These are phyloP conservation scores for Cottoperca gobio DNA, from an alignment of 2,797 vertebrate species.

Conservation along the genomic window DNA sequence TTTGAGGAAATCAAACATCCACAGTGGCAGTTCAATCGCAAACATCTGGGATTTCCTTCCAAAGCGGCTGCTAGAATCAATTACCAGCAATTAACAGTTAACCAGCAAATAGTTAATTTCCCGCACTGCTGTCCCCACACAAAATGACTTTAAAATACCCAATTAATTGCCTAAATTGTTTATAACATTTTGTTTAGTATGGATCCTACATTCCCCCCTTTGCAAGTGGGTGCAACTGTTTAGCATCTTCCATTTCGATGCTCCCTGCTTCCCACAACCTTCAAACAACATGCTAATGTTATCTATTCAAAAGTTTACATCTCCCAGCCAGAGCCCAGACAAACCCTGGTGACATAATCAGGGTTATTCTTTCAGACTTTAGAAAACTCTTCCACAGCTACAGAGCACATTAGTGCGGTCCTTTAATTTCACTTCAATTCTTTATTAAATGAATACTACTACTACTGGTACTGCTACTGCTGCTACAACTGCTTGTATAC, in stretches of 20 bases:
- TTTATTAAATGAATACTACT: not conserved
- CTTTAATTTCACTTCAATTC: not conserved
- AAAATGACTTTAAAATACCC: too few species aligned
- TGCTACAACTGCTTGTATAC: not conserved
- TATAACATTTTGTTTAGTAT: too few species aligned
- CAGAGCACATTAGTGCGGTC: too few species aligned
- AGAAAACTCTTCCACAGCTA: not conserved
- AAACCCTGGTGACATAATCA: too few species aligned
- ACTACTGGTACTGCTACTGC: not conserved
- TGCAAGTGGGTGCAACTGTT: not conserved
- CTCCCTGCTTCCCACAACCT: not conserved
- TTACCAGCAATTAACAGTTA: constrained; percentile 33
- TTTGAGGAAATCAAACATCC: constrained; percentile 49
- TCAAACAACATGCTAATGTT: too few species aligned
- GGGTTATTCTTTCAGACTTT: too few species aligned
- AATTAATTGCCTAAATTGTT: too few species aligned
- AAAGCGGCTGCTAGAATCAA: constrained; percentile 46
- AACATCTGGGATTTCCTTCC: constrained; percentile 3
- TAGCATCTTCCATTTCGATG: not conserved
- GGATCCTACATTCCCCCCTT: not conserved
- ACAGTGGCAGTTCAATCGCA: constrained; percentile 40
- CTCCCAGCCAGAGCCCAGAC: too few species aligned
- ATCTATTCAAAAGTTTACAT: too few species aligned
- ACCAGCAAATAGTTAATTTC: constrained; percentile 46
- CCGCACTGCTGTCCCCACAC: too few species aligned